Evolutionary conservation across 2,888 invertebrate species (phyloP).

Genomic region (Trachelus stipa): DNA sequence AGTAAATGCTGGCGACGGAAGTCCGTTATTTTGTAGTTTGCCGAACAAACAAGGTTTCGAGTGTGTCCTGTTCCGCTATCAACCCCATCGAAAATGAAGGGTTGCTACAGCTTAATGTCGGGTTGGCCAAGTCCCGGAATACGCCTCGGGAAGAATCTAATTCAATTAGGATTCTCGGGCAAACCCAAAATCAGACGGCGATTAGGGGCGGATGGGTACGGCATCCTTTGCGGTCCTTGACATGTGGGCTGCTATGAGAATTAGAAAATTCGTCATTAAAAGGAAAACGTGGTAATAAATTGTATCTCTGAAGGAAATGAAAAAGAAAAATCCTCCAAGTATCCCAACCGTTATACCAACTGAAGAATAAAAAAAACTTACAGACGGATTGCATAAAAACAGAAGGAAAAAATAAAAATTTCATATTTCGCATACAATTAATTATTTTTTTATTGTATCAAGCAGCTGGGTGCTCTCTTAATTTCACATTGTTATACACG

Average conservation of each 20-base stretch:
- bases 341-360: neutral
- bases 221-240: conserved; percentile 1
- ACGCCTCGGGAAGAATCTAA: conserved; percentile 42
- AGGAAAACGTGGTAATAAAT: neutral
- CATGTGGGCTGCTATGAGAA: conserved; percentile 21
- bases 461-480: neutral
- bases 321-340: neutral
- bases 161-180: conserved; percentile 40
- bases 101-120: conserved; percentile 36
- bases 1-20: conserved; percentile 13
- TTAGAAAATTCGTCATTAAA: neutral
- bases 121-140: conserved; percentile 35
- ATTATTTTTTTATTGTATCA: neutral
- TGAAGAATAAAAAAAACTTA: neutral
- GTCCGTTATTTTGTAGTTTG: conserved; percentile 31
- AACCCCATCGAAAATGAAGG: conserved; percentile 35
- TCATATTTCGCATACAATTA: neutral
- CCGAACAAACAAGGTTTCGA: conserved; percentile 33
- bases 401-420: neutral
- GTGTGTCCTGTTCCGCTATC: conserved; percentile 17
- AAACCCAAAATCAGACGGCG: conserved; percentile 30
- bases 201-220: conserved; percentile 23
- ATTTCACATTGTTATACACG: neutral
- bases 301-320: neutral
- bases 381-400: neutral